A percentile compares a stretch with the other conserved stretches of the same genome.
Conservation (phyloP, 2,113 vertebrate species). For the Perca schrenkii region DNA sequence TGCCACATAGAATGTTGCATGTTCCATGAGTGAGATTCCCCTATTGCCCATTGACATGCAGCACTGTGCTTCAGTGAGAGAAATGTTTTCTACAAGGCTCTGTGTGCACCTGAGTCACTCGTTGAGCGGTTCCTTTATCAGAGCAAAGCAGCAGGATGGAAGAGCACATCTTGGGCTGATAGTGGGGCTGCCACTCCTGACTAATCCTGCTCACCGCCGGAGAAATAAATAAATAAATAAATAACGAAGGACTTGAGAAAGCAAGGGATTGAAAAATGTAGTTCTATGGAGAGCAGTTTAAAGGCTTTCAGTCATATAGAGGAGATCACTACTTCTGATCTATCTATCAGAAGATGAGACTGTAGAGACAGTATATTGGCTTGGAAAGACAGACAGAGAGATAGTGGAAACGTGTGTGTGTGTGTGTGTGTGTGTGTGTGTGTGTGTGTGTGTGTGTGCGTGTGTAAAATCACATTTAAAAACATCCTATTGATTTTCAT, state of each 20-base stretch:
- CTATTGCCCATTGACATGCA: slow-evolving; percentile 73
- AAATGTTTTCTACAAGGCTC: slow-evolving; percentile 76
- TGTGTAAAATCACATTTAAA: slow-evolving; percentile 57
- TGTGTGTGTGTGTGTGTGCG: slow-evolving; percentile 27
- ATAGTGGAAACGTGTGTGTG: slow-evolving; percentile 14
- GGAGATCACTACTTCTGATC: slow-evolving; percentile 69
- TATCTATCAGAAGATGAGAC: slow-evolving; percentile 46
- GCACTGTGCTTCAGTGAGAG: slow-evolving; percentile 62
- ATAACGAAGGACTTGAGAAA: slow-evolving; percentile 68
- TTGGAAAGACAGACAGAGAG: slow-evolving; percentile 45
- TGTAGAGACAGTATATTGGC: slow-evolving; percentile 50
- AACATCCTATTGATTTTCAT: slow-evolving; percentile 76
- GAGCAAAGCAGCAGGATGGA: slow-evolving; percentile 80
- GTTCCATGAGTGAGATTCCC: slow-evolving; percentile 34
- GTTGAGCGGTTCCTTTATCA: slow-evolving; percentile 80
- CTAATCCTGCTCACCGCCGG: slow-evolving; percentile 76
- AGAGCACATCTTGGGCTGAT: slow-evolving; percentile 80
- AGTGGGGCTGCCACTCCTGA: slow-evolving; percentile 70
- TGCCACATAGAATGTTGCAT: slow-evolving; percentile 32
- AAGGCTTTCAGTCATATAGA: slow-evolving; percentile 67
- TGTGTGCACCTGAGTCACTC: slow-evolving; percentile 76
- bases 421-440: slow-evolving; percentile 3
- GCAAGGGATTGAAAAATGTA: slow-evolving; percentile 54
- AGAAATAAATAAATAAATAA: slow-evolving; percentile 75
- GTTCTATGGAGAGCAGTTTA: slow-evolving; percentile 74